Evolutionary conservation across 2,113 vertebrate species (phyloP), one percentile per base, ranked within the genome.

Genomic region (Eurystomus gularis): DNA sequence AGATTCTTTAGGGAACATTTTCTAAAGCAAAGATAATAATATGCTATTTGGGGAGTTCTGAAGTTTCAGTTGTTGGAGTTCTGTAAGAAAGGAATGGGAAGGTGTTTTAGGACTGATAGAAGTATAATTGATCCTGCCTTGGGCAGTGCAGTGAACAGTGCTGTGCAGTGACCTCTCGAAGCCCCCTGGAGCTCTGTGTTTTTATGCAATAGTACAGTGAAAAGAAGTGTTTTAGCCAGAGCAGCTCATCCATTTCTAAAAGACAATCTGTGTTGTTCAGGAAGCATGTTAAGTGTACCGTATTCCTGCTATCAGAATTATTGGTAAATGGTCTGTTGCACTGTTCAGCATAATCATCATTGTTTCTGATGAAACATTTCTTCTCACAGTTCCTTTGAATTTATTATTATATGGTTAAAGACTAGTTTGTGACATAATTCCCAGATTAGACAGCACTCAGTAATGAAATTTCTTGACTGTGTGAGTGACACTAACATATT

Each of bases 351-450:
- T 81, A 78, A 86, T 91, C 77, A 75, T 62, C 18, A 37, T 48
- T 57, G 60, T 10, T 84, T 86, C 69, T 91, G 92, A 94, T 73
- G 75, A 95, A 88, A 40, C 7, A 64, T 82, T 93, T 91, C 13
- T 61, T 95, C 76, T 70, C 39, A 17, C 64, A 80, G 33, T 82
- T 96, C 62, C 65, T 94, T 73, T 64, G 54, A 82, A 84, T 94
- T 96, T 96, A 49, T 86, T 86, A 70, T 94, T 79, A 9, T 77
- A 54, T 62, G 54, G 88, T 92, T 51, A 83, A 92, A 93, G 69
- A n/a, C 25, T 52, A 42, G 68, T 76, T 86, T 79, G 31, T 84
- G 88, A 46, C 66, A 71, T 88, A 94, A 91, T 94, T 96, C 93
- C 58, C 70, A 90, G 82, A 93, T 88, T 86, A 93, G 60, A 13